A percentile compares a stretch with the other conserved stretches of the same genome.
phyloP scores from a whole-genome alignment of 1,140 invertebrate genomes.

The Archivesica marissinica region DNA sequence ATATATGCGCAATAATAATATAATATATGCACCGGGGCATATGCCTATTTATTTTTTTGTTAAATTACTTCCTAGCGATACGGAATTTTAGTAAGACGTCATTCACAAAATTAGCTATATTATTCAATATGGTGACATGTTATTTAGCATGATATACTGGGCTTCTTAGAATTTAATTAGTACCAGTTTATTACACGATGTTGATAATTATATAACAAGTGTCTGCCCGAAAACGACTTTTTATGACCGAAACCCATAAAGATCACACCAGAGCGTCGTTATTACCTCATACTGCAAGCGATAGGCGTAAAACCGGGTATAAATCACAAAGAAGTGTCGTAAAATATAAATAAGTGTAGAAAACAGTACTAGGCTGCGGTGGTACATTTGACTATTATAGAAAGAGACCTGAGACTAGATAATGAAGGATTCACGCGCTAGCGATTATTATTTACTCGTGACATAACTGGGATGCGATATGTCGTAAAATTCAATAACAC shows the following conservation, averaged over 20 bases:
- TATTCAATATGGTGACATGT: too few relatives aligned
- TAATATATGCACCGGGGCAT: too few relatives aligned
- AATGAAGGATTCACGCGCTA: slow-evolving; percentile 6
- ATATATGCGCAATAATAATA: too few relatives aligned
- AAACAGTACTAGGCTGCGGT: not conserved
- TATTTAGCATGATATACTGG: too few relatives aligned
- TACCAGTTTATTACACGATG: too few relatives aligned
- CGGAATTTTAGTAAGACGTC: too few relatives aligned
- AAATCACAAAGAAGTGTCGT: not conserved
- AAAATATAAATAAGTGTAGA: not conserved
- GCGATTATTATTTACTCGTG: not conserved
- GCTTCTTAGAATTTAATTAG: too few relatives aligned
- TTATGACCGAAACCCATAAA: slow-evolving; percentile 2
- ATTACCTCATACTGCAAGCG: not conserved
- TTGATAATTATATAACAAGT: too few relatives aligned
- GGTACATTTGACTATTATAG: not conserved
- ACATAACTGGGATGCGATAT: not conserved
- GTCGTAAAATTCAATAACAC: not conserved
- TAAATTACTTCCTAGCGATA: too few relatives aligned
- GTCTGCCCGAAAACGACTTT: not conserved
- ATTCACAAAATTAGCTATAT: too few relatives aligned
- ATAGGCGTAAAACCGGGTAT: not conserved
- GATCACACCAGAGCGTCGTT: not conserved
- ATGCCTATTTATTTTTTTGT: too few relatives aligned
- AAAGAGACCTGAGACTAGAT: not conserved